Conservation (phyloP, 2,888 invertebrate genomes). For the Germaria angustata region DNA sequence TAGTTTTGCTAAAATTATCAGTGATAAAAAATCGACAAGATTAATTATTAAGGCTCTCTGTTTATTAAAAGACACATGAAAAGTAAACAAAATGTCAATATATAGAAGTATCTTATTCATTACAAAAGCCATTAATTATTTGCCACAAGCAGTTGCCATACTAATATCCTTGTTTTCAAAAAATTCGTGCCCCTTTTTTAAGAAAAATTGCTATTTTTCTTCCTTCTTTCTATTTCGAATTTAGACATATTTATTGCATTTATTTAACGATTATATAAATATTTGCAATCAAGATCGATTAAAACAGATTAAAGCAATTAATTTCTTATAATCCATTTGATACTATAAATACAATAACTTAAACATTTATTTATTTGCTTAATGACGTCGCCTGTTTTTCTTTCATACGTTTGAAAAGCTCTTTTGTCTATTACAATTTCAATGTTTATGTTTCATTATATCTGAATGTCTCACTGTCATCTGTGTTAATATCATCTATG, state of each 20-base stretch:
- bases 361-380: constrained; percentile 14
- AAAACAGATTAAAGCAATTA: constrained; percentile 57
- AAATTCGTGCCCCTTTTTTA: not conserved
- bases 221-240: not conserved
- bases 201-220: not conserved
- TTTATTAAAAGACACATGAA: no score
- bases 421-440: constrained; percentile 26
- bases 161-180: not conserved
- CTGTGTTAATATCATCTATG: not conserved
- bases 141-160: not conserved
- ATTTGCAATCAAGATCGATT: constrained; percentile 44
- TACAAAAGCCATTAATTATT: not conserved
- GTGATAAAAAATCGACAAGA: no score
- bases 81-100: not conserved
- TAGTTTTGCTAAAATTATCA: no score
- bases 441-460: constrained; percentile 24
- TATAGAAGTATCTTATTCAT: not conserved
- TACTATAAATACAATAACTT: constrained; percentile 36
- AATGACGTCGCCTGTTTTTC: not conserved
- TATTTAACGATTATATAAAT: not conserved
- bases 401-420: constrained; percentile 5
- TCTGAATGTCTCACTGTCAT: not conserved
- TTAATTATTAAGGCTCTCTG: no score
- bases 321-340: constrained; percentile 55
- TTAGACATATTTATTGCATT: not conserved